Base-by-base conservation (phyloP, 2,113 vertebrate genomes). In the Perca fluviatilis region DNA sequence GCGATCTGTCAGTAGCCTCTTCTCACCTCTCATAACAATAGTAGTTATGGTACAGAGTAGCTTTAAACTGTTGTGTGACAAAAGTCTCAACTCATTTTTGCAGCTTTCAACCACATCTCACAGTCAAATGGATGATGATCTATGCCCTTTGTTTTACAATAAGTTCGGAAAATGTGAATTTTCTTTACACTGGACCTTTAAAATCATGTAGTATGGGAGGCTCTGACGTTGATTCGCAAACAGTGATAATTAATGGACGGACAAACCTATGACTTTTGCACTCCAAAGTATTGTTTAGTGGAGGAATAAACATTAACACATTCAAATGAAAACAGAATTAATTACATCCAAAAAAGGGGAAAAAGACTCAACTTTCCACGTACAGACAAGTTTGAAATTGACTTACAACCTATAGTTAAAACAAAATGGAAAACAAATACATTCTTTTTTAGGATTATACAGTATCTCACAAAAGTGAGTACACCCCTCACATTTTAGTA, bases 361-460 rank as follows among this genome's bases (percentile, higher is more conserved):
- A 43, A 43, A 40, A 40, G 1, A 40, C 9, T 3, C 43, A 53
- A 49, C 27, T 67, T 68, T 50, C 62, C 77, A 87, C 66, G 27
- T 72, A 63, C 51, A 83, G 51, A 84, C 13, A 68, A 43, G 46
- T 82, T 53, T 53, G 18, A 60, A 67, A 75, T 13, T 11, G n/a
- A 40, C 36, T n/a, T 2, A 58, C 19, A 14, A 67, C 0, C 2
- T 73, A 16, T 13, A 49, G 1, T 33, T 27, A 54, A 81, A 88
- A 86, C 27, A 60, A 62, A 51, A 43, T 3, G 8, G 10, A 27
- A 50, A 60, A 74, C 33, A 86, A 57, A 75, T 72, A 89, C 84
- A 93, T 86, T 91, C 65, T 49, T 70, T 33, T 60, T 33, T 18
- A 60, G 27, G 3, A 74, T 79, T 69, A 73, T 27, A 27, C 27